Evolutionary conservation across 2,797 vertebrate species (phyloP).

Genomic region (Tokudaia tokunoshimensis): DNA sequence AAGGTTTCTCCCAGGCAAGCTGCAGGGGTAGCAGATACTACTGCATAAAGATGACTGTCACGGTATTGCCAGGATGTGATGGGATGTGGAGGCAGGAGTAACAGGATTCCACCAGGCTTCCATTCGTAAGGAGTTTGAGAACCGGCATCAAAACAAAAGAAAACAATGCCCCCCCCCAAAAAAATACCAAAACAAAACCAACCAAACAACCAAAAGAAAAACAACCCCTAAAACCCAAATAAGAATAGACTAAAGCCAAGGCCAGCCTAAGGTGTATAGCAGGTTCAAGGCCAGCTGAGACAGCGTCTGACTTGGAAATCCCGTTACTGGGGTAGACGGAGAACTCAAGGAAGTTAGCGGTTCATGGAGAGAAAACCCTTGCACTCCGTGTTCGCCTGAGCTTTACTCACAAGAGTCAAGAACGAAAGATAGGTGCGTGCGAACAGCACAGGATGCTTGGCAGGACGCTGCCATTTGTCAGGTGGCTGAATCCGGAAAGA

Average conservation of each 20-base stretch:
- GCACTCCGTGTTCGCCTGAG: not conserved
- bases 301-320: not conserved
- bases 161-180: no score
- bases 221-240: not conserved
- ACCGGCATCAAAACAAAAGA: not conserved
- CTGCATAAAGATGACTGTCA: not conserved
- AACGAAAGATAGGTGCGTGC: not conserved
- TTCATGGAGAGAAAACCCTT: not conserved
- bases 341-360: not conserved
- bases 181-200: no score
- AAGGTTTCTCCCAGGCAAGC: not conserved
- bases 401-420: not conserved
- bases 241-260: not conserved
- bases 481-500: not conserved
- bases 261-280: not conserved
- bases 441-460: no score
- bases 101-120: not conserved
- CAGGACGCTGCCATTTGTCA: not conserved
- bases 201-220: no score
- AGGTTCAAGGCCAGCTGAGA: not conserved
- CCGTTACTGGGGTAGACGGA: not conserved
- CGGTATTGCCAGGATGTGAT: fast-evolving
- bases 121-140: not conserved
- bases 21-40: fast-evolving
- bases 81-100: not conserved